Evolutionary conservation across 2,797 vertebrate genomes (phyloP).

Genomic region (Sphenodon punctatus): DNA sequence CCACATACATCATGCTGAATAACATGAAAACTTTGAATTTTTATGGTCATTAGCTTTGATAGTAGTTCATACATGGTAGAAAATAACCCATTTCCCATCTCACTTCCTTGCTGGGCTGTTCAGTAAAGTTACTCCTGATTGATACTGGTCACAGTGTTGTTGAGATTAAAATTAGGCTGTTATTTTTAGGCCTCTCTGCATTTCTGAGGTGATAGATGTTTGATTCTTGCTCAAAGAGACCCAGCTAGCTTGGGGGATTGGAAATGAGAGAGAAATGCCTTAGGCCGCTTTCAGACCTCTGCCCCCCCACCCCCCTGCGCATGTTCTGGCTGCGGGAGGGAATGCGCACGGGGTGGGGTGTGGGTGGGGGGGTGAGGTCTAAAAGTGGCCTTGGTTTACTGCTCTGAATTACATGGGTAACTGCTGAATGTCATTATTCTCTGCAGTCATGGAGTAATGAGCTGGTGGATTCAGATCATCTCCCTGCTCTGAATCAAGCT

Average conservation of each 20-base stretch:
- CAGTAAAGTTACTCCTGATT: background rate
- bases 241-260: too few relatives aligned
- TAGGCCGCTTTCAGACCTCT: too few relatives aligned
- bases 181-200: background rate
- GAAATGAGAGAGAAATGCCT: background rate
- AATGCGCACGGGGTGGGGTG: too few relatives aligned
- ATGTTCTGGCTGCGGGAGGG: too few relatives aligned
- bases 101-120: background rate
- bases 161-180: background rate
- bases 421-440: background rate
- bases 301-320: too few relatives aligned
- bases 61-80: background rate
- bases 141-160: background rate
- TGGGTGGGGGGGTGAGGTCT: too few relatives aligned
- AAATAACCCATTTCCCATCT: accelerated
- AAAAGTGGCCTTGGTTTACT: background rate
- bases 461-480: background rate
- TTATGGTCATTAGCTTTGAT: background rate
- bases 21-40: background rate
- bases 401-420: background rate
- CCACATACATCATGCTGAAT: background rate
- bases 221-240: too few relatives aligned
- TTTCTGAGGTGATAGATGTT: background rate
- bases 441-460: background rate
- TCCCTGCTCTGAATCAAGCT: background rate